Evolutionary conservation across 2,113 vertebrate genomes (phyloP), one percentile per base, ranked within the genome.

Genomic region (Sinosuthora webbiana): DNA sequence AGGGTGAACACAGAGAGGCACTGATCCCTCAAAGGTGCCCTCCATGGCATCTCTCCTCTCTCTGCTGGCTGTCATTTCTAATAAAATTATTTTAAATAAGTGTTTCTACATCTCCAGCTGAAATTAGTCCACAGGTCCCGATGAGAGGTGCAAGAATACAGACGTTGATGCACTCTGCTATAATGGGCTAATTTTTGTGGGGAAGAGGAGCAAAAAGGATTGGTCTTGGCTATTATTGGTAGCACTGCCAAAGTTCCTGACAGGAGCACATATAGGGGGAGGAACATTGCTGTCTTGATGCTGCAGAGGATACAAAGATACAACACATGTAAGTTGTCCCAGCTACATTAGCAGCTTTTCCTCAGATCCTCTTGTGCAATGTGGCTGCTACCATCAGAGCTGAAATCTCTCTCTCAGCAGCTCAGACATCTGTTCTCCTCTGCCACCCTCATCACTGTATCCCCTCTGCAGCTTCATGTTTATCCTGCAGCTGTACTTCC

Each of bases 301-400:
- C 47, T 67, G 47, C 65, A 83, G 33, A 85, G 15, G 16, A 17
- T 41, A 52, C 23, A 24, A 68, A 90, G 49, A 3, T 60, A 5
- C 28, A 52, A 76, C 44, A 68, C 0, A 0, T 18, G 2, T 12
- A 41, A 60, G 3, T 47, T 25, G 16, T 11, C 4, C 15, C 39
- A 39, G 8, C 11, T 59, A 75, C 67, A 91, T 30, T 13, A 35
- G 7, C 11, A 7, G 10, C 2, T 82, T 79, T 74, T 57, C 55
- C 50, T 62, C 37, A 89, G 28, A 71, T 39, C 30, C 15, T 62
- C 23, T 55, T 7, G 0, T 23, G 30, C 60, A 59, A 55, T 4
- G 6, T 23, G 27, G 11, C 56, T 87, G 27, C 37, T 39, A 39
- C 15, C 13, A 56, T 28, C 13, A 64, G 57, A 82, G 25, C 41